Evolutionary conservation across 2,113 vertebrate species (phyloP).

Genomic region (Oxygymnocypris stewartii): DNA sequence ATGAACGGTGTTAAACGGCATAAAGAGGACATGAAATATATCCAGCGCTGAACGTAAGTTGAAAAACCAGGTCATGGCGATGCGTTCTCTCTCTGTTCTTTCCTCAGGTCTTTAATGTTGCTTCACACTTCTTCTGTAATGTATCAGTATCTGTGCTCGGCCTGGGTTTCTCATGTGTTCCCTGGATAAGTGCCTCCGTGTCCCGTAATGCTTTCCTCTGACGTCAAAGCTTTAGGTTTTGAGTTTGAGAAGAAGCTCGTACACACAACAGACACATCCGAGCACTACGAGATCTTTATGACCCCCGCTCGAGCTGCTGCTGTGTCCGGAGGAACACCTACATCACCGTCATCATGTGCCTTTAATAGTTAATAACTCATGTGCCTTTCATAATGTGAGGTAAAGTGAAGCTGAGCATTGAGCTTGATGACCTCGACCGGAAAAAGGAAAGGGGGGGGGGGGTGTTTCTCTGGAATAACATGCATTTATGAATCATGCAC

Average conservation of each 20-base stretch:
- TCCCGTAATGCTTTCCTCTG: not conserved
- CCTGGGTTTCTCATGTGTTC: conserved; percentile 48
- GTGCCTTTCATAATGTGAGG: not conserved
- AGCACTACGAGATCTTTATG: not conserved
- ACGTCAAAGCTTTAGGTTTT: too few species aligned
- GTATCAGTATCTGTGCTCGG: conserved; percentile 46
- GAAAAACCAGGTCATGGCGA: not conserved
- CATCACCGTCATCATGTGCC: not conserved
- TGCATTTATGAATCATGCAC: not conserved
- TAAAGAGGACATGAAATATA: not conserved
- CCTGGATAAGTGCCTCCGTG: conserved; percentile 19
- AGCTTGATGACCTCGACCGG: not conserved
- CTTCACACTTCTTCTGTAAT: conserved; percentile 14
- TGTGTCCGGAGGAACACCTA: conserved; percentile 14
- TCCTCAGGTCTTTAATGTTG: not conserved
- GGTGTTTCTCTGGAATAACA: not conserved
- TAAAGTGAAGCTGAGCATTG: not conserved
- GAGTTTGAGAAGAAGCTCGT: not conserved
- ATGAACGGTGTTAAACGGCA: conserved; percentile 26
- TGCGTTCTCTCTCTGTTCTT: not conserved
- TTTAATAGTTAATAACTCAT: not conserved
- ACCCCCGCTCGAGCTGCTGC: conserved; percentile 23
- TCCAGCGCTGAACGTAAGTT: not conserved
- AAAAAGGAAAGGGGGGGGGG: too few species aligned
- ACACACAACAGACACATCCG: too few species aligned